A percentile compares a stretch with the other conserved stretches of the same genome.
Conservation (phyloP, 1,140 invertebrate genomes). For the Philotrypesis tridentata region DNA sequence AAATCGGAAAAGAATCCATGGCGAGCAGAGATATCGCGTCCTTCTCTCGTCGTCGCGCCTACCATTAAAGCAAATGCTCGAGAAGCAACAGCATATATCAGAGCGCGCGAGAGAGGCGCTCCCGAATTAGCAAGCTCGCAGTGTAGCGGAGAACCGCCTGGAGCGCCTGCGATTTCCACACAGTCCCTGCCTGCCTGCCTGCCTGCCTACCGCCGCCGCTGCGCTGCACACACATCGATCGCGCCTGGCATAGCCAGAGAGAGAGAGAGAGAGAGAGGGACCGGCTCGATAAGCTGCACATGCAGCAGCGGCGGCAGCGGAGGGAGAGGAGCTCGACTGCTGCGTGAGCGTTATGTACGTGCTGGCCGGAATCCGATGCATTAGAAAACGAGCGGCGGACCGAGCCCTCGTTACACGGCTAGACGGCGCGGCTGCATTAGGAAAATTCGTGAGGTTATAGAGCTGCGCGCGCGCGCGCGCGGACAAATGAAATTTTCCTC, state of each 20-base stretch:
- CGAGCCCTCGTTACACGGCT: not conserved
- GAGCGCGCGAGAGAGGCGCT: not conserved
- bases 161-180: not conserved
- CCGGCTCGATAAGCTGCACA: constrained; percentile 18
- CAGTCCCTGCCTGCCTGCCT: no score
- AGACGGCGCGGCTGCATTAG: not conserved
- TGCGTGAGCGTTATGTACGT: no score
- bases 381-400: constrained; percentile 6
- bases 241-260: not conserved
- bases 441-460: no score
- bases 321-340: not conserved
- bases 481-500: no score
- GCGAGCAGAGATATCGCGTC: no score
- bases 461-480: no score
- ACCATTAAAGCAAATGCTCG: not conserved
- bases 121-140: constrained; percentile 12
- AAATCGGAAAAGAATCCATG: not conserved
- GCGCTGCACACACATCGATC: not conserved
- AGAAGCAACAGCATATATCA: not conserved
- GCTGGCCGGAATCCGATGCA: not conserved
- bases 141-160: not conserved
- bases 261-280: not conserved
- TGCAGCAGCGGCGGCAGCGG: not conserved
- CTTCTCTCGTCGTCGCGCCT: no score
- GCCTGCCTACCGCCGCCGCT: no score